Evolutionary conservation across 2,888 invertebrate genomes (phyloP).

Genomic region (Torymus aiolomorphi): DNA sequence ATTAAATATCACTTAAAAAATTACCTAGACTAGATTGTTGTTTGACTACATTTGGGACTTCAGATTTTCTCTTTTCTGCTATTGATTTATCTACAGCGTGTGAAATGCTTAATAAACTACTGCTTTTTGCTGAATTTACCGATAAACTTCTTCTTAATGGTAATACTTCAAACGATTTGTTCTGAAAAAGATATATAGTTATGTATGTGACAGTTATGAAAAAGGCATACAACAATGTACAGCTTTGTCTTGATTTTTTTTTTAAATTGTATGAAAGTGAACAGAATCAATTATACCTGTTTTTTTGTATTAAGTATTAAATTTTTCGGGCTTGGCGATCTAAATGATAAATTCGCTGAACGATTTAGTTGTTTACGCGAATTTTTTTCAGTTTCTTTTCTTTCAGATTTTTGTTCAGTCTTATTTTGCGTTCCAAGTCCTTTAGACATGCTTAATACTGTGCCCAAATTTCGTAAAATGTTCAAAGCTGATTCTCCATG

Average conservation of each 20-base stretch:
- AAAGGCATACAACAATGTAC: no score
- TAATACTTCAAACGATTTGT: conserved; percentile 44
- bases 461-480: conserved; percentile 42
- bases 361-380: conserved; percentile 13
- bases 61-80: conserved; percentile 56
- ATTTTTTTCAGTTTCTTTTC: conserved; percentile 28
- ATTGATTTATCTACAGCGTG: conserved; percentile 49
- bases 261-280: no score
- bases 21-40: conserved; percentile 39
- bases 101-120: conserved; percentile 26
- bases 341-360: conserved; percentile 34
- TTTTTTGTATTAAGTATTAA: not conserved
- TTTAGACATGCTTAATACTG: conserved; percentile 38
- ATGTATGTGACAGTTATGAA: no score
- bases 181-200: conserved; percentile 21
- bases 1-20: conserved; percentile 11
- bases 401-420: conserved; percentile 9
- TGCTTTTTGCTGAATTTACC: conserved; percentile 7
- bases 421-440: conserved; percentile 35
- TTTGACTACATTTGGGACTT: conserved; percentile 10
- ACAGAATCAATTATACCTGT: conserved; percentile 22
- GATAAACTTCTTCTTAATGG: conserved; percentile 30
- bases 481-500: conserved; percentile 59
- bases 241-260: no score
- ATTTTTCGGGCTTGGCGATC: conserved; percentile 33